Conservation (phyloP, 2,113 vertebrate genomes). For the Paralichthys olivaceus region DNA sequence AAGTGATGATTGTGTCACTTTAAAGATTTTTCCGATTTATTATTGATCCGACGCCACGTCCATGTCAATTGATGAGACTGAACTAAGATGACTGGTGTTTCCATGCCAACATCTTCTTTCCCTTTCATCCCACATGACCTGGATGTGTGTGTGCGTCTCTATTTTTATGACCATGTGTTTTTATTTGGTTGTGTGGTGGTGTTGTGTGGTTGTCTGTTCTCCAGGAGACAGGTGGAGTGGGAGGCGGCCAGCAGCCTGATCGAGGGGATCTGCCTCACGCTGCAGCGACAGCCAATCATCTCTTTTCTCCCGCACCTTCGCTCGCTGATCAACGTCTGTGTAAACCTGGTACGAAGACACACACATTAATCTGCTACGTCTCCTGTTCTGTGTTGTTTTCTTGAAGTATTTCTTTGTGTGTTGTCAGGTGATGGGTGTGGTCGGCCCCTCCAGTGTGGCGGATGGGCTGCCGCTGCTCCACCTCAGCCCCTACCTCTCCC, state of each 20-base stretch:
- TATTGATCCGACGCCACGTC: no score
- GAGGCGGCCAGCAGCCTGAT: constrained; percentile 99
- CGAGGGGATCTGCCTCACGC: constrained; percentile 98
- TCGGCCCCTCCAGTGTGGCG: constrained; percentile 98
- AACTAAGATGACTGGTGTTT: no score
- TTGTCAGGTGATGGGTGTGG: constrained; percentile 97
- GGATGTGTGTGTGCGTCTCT: no score
- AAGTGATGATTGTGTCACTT: no score
- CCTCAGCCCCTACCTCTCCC: constrained; percentile 99
- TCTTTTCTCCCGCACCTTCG: constrained; percentile 99
- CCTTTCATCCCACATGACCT: no score
- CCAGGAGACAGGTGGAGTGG: constrained; percentile 99
- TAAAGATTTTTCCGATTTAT: no score
- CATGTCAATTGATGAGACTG: no score
- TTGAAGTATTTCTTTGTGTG: neutral
- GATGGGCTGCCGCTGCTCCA: constrained; percentile 98
- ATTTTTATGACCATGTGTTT: constrained; percentile 7
- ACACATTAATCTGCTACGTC: accelerated
- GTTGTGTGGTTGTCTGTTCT: constrained; percentile 55
- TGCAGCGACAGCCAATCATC: constrained; percentile 99
- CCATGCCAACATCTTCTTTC: no score
- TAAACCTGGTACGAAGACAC: constrained; percentile 91
- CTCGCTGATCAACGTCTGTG: constrained; percentile 99
- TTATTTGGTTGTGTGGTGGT: constrained; percentile 34
- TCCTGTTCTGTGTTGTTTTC: neutral